Evolutionary conservation across 2,888 invertebrate species (phyloP), one percentile per base, ranked within the genome.

Genomic region (Brachypalpus laphriformis): DNA sequence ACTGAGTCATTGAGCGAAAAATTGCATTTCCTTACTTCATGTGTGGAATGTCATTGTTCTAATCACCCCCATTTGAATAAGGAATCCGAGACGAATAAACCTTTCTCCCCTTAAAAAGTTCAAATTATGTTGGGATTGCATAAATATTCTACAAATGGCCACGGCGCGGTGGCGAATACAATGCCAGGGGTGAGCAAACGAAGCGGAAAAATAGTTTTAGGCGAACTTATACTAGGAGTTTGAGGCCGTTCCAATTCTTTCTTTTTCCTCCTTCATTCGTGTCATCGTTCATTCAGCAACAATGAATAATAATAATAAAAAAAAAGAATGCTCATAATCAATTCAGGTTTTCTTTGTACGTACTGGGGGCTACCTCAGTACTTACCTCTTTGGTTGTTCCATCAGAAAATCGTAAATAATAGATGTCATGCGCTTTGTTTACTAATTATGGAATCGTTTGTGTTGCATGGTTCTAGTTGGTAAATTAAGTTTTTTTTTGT

Each of bases 401-500:
- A 16, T 71, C 49, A 49, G 65, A 22, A 68, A 61, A 61, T 63
- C 57, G 40, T 82, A 63, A 82, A 77, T 71, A 57, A 70, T 70
- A 65, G 63, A 78, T 66, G 61, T 56, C 70, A 70, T 83, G 74
- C 57, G 74, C 65, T 83, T 78, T 74, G 80, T 83, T 70, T 83
- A 80, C 74, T 83, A 83, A 83, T 83, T 83, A 80, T 63, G 47
- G 49, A 72, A 72, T 14, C 61, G 20, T 57, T 78, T 68, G 68
- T 63, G 42, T 49, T 68, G 37, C 63, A 51, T 25, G 49, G 28
- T 51, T 61, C 57, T 16, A n/a, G 34, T 80, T 61, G 72, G 47
- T 54, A 59, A 81, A 70, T 47, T 8, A 49, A 49, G 31, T 68
- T 57, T 18, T 59, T 31, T 81, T 68, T 63, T 59, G 37, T 20